These are phyloP conservation scores for Cheirogaleus medius DNA, from an alignment of 2,113 vertebrate genomes.

Conservation along the genomic window DNA sequence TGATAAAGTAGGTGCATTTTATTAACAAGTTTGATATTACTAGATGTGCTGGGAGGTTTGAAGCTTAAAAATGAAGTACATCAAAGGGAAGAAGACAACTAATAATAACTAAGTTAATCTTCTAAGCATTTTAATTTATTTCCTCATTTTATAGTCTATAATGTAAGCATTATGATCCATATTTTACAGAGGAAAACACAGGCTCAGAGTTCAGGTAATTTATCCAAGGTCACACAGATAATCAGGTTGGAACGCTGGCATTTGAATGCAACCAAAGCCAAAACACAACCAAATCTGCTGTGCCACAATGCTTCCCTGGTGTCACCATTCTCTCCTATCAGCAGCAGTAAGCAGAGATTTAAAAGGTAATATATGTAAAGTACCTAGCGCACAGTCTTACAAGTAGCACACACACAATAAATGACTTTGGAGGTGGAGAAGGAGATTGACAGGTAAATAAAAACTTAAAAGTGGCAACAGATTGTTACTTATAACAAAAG, in stretches of 20 bases:
- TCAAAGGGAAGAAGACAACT: background rate
- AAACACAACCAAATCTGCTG: background rate
- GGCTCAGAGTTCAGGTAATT: background rate
- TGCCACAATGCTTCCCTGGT: background rate
- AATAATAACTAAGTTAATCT: background rate
- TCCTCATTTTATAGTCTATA: slow-evolving; percentile 1
- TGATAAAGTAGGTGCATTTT: background rate
- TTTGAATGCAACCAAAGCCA: background rate
- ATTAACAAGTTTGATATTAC: slow-evolving; percentile 1
- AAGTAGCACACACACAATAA: background rate
- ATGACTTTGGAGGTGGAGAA: background rate
- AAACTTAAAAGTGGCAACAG: slow-evolving; percentile 5
- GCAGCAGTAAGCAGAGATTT: background rate
- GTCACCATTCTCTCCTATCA: background rate
- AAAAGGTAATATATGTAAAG: background rate
- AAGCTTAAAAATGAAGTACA: background rate
- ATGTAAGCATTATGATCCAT: background rate
- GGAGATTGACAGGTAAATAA: background rate
- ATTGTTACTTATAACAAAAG: background rate
- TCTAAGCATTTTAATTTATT: background rate
- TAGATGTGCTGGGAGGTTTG: background rate
- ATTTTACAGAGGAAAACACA: background rate
- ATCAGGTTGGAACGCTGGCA: background rate
- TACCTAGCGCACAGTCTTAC: background rate
- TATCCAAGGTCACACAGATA: background rate